Conservation (phyloP, 2,113 vertebrate species). For the Poeciliopsis prolifica region DNA sequence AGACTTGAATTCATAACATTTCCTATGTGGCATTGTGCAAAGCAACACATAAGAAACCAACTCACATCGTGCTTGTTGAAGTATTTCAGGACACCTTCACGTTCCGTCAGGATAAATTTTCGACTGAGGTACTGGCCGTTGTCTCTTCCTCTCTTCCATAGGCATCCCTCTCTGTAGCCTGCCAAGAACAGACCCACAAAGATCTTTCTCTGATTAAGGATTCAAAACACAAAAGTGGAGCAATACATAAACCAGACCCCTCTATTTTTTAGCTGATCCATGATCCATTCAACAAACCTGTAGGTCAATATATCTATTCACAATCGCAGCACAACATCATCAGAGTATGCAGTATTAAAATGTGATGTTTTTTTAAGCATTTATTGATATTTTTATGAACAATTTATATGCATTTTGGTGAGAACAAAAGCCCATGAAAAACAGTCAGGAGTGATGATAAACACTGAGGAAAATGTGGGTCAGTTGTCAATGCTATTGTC, state of each 20-base stretch:
- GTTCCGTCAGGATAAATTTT: slow-evolving; percentile 91
- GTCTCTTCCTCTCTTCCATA: slow-evolving; percentile 95
- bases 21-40: neutral
- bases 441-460: too few relatives aligned
- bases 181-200: slow-evolving; percentile 21
- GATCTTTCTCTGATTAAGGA: neutral
- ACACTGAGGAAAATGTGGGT: too few relatives aligned
- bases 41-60: neutral
- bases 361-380: too few relatives aligned
- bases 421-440: too few relatives aligned
- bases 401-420: too few relatives aligned
- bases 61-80: slow-evolving; percentile 95
- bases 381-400: too few relatives aligned
- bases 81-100: slow-evolving; percentile 92
- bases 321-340: too few relatives aligned
- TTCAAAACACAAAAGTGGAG: neutral
- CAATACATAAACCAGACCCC: neutral
- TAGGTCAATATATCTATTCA: too few relatives aligned
- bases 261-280: too few relatives aligned
- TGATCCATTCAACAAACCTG: too few relatives aligned
- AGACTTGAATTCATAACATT: neutral
- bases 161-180: slow-evolving; percentile 95
- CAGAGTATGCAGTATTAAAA: too few relatives aligned
- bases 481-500: too few relatives aligned
- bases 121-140: slow-evolving; percentile 92